These are phyloP conservation scores for Megaceryle torquata DNA, from an alignment of 2,113 vertebrate species.

Conservation along the genomic window DNA sequence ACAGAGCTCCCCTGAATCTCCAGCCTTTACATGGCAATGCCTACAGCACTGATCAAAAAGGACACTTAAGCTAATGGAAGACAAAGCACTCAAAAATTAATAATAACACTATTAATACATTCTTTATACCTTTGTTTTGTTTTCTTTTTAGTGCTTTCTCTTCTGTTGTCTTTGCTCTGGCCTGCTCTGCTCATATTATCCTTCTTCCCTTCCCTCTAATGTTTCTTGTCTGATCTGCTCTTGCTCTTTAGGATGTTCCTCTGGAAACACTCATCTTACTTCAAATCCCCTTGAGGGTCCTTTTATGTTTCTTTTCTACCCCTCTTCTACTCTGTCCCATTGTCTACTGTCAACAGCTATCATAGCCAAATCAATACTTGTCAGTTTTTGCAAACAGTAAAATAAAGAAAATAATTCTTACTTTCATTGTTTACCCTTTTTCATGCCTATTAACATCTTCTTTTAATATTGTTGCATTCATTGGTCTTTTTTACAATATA, in stretches of 20 bases:
- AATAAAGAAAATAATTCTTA: neutral
- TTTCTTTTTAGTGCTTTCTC: neutral
- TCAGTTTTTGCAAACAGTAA: neutral
- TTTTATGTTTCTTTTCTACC: neutral
- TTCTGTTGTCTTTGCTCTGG: neutral
- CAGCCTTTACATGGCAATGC: neutral
- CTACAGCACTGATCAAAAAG: neutral
- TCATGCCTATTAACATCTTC: neutral
- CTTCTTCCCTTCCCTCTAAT: neutral
- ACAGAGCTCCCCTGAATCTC: neutral
- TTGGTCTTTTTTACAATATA: neutral
- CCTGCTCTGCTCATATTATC: neutral
- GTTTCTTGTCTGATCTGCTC: neutral
- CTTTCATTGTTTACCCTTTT: neutral
- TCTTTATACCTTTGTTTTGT: neutral
- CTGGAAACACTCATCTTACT: neutral
- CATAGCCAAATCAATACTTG: neutral
- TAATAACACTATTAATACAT: neutral
- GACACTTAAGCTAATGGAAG: neutral
- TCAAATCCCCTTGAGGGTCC: neutral
- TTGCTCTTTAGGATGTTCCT: neutral
- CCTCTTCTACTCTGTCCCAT: neutral
- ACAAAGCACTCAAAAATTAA: neutral
- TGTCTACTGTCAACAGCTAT: neutral
- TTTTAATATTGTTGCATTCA: neutral